phyloP scores from a whole-genome alignment of 2,888 invertebrate species.

The Bugula neritina region DNA sequence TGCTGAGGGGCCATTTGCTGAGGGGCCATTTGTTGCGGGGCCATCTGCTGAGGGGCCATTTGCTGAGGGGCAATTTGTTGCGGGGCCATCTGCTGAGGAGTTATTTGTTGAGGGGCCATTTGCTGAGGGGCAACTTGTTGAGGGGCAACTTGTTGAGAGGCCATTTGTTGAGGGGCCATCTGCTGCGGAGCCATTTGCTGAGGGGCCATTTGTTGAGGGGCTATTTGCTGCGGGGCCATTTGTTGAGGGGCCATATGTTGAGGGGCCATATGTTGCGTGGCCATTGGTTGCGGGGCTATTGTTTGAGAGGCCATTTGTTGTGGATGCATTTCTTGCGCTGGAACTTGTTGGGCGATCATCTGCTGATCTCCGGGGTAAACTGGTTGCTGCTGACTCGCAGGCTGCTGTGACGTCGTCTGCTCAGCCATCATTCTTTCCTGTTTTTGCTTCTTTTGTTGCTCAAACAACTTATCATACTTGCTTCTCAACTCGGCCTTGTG shows the following conservation, averaged over 20 bases:
- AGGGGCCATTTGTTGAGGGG: neutral
- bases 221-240: neutral
- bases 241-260: neutral
- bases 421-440: too few species aligned
- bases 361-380: too few species aligned
- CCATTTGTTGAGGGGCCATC: neutral
- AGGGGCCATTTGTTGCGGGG: neutral
- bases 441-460: constrained; percentile 27
- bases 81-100: neutral
- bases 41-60: neutral
- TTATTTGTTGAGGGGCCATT: neutral
- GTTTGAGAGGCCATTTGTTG: neutral
- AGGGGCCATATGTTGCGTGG: neutral
- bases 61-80: neutral
- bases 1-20: neutral
- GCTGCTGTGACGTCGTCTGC: too few species aligned
- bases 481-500: constrained; percentile 49
- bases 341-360: neutral
- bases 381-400: neutral
- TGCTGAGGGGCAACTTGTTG: neutral
- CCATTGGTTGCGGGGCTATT: neutral
- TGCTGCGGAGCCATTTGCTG: neutral
- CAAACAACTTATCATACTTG: constrained; percentile 39
- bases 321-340: neutral
- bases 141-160: neutral